phyloP scores from a whole-genome alignment of 2,113 vertebrate species.

The Nycticebus coucang region DNA sequence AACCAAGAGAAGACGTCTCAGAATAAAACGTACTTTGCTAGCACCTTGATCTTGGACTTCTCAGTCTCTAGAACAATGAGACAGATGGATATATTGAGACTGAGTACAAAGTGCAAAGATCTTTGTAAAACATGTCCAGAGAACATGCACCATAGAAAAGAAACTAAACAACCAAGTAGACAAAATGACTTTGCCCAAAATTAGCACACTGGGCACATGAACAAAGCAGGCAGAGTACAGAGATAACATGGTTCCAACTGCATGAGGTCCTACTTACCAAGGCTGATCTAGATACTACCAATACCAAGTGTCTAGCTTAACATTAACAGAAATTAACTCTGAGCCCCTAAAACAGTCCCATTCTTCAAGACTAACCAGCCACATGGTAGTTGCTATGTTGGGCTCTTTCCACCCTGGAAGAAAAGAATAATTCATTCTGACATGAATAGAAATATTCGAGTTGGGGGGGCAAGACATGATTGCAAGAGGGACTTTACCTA shows the following conservation, averaged over 20 bases:
- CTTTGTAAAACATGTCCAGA: not conserved
- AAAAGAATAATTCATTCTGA: constrained; percentile 3
- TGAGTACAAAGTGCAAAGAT: not conserved
- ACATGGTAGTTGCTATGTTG: not conserved
- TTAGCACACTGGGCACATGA: not conserved
- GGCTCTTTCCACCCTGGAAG: not conserved
- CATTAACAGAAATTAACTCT: not conserved
- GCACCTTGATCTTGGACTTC: not conserved
- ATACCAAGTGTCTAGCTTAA: not conserved
- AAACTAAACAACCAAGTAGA: not conserved
- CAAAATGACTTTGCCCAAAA: not conserved
- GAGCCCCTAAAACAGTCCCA: not conserved
- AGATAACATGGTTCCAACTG: not conserved
- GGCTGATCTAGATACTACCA: not conserved
- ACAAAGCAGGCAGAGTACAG: not conserved
- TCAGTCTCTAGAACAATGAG: not conserved
- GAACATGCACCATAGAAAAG: not conserved
- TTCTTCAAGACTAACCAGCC: not conserved
- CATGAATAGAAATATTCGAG: not conserved
- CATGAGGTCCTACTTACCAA: not conserved
- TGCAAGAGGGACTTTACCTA: too few species aligned
- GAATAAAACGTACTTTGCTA: not conserved
- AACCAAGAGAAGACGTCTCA: not conserved
- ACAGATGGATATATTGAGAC: not conserved
- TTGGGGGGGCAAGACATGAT: too few species aligned